Base-by-base conservation (phyloP, 2,797 vertebrate genomes). In the Peromyscus eremicus region DNA sequence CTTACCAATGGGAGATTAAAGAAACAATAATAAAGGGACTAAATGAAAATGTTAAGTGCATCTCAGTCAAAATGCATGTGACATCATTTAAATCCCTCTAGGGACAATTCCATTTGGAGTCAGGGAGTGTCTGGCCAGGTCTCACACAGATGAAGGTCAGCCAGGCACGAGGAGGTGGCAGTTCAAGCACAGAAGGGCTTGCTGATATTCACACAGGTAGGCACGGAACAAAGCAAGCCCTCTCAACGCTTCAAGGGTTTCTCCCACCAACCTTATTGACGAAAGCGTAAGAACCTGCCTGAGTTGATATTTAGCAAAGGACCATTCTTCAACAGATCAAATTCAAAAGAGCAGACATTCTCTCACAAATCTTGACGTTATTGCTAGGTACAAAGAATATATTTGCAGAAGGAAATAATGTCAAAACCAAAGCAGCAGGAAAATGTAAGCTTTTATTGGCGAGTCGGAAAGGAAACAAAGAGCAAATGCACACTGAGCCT, bases 351-450 rank as follows among this genome's bases (percentile, higher is more conserved):
- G 32, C 7, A 32, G 62, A 68, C 80, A 27, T 84, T 92, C 76
- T 89, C 85, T 97, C 84, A 55, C 37, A 94, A 90, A 94, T 91
- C 60, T 92, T 80, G 27, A 32, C 89, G 60, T 88, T 96, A 96
- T 11, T 94, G 62, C 66, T 29, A 34, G 71, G 60, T 68, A 94
- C 27, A 70, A 57, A 91, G 83, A 91, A 95, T 55, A 32, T 83
- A 89, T 96, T 68, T 97, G 94, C 92, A 70, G 88, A 92, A 96
- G 92, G 64, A 96, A 97, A 88, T 70, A 80, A 66, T 81, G 66
- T 81, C 79, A 25, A 32, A 82, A 87, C 57, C 46, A n/a, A 94
- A 95, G 79, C 70, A 93, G 80, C 49, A 80, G 77, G 81, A 94
- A 94, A 95, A 96, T 70, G 49, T 37, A 93, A 88, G 81, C 32